A percentile compares a stretch with the other conserved stretches of the same genome.
Evolutionary conservation across 2,888 invertebrate species (phyloP).

Genomic region (Pseudococcus longispinus): DNA sequence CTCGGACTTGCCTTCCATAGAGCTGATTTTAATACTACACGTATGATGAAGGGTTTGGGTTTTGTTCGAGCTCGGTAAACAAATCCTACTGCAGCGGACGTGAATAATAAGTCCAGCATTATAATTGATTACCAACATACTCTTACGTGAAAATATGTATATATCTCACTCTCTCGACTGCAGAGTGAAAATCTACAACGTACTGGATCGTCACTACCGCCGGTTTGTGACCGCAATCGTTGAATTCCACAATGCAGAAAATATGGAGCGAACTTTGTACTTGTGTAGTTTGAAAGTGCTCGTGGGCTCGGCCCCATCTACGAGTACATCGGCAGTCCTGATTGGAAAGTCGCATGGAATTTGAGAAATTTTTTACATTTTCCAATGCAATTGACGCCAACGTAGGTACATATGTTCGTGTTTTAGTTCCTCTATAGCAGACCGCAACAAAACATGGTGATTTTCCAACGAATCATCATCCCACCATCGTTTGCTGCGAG

Average conservation of each 20-base stretch:
- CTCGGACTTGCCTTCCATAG: not conserved
- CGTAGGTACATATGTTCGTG: not conserved
- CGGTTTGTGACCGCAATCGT: not conserved
- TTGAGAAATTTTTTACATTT: not conserved
- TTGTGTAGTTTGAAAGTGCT: too few species aligned
- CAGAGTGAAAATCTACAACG: not conserved
- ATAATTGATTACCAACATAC: not conserved
- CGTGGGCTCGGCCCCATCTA: too few species aligned
- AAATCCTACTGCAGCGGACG: not conserved
- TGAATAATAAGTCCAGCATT: slow-evolving; percentile 2
- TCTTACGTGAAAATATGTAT: not conserved
- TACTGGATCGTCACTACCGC: not conserved
- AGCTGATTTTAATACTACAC: not conserved
- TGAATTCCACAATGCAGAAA: not conserved
- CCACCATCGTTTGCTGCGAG: not conserved
- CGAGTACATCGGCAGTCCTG: not conserved
- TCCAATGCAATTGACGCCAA: not conserved
- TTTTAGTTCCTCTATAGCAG: not conserved
- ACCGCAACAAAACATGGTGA: not conserved
- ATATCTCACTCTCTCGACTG: not conserved
- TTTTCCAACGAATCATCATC: slow-evolving; percentile 8
- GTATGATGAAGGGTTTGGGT: not conserved
- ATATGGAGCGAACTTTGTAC: not conserved
- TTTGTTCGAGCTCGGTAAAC: not conserved
- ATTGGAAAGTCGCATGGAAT: not conserved